phyloP scores from a whole-genome alignment of 1,140 invertebrate genomes.

The Mamestra configurata region DNA sequence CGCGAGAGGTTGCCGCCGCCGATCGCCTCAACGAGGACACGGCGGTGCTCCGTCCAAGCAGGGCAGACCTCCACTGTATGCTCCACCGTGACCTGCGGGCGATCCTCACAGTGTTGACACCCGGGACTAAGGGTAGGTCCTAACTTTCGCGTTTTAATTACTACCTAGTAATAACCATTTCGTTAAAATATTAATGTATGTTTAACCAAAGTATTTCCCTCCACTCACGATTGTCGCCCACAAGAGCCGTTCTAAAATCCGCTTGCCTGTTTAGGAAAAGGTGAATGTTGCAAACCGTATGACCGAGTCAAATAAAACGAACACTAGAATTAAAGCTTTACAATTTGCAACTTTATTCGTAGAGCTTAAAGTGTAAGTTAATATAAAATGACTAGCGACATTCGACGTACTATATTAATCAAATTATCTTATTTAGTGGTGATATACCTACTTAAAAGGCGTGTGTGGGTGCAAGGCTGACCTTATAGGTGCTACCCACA shows the following conservation, averaged over 20 bases:
- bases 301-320: slow-evolving; percentile 49
- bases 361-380: slow-evolving; percentile 13
- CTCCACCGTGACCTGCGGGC: too few relatives aligned
- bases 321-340: neutral
- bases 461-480: slow-evolving; percentile 87
- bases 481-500: slow-evolving; percentile 84
- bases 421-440: slow-evolving; percentile 65
- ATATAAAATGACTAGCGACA: neutral
- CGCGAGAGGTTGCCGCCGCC: too few relatives aligned
- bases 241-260: slow-evolving; percentile 83
- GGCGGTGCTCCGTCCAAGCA: too few relatives aligned
- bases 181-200: slow-evolving; percentile 30
- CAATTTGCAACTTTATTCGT: slow-evolving; percentile 33
- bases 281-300: slow-evolving; percentile 83
- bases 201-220: slow-evolving; percentile 60
- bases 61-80: too few relatives aligned
- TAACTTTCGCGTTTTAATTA: neutral
- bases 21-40: too few relatives aligned
- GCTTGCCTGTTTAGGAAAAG: slow-evolving; percentile 85
- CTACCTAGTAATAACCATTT: neutral
- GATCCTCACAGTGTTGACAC: too few relatives aligned
- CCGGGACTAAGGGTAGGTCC: too few relatives aligned
- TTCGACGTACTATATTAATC: neutral
- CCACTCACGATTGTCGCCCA: slow-evolving; percentile 75
- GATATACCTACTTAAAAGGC: slow-evolving; percentile 82